Evolutionary conservation across 2,797 vertebrate genomes (phyloP).

Genomic region (Eupleurogrammus muticus): DNA sequence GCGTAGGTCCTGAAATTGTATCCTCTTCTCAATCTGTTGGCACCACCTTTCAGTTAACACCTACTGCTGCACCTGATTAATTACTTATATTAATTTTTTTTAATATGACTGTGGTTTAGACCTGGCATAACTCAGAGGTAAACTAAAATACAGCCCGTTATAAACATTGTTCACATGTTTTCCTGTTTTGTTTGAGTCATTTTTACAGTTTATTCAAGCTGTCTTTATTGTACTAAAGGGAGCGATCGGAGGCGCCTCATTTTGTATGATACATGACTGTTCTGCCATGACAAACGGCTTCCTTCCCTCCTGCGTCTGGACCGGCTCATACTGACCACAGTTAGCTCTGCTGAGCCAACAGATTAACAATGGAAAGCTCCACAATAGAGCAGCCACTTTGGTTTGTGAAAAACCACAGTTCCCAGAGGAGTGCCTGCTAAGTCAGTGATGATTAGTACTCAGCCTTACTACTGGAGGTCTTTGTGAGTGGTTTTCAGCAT

Average conservation of each 20-base stretch:
- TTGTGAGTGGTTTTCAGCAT: constrained; percentile 49
- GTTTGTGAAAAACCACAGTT: constrained; percentile 75
- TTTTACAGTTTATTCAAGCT: background rate
- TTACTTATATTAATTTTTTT: background rate
- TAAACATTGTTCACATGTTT: background rate
- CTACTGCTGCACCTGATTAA: constrained; percentile 2
- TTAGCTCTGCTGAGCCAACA: constrained; percentile 56
- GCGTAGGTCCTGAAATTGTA: background rate
- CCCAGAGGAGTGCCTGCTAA: constrained; percentile 60
- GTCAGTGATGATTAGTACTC: constrained; percentile 70
- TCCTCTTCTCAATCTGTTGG: constrained; percentile 6
- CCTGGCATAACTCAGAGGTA: constrained; percentile 15
- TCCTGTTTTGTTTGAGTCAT: background rate
- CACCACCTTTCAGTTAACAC: constrained; percentile 4
- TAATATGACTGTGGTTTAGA: constrained; percentile 1
- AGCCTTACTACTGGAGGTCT: constrained; percentile 40
- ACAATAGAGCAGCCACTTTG: constrained; percentile 62
- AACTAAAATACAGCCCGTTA: constrained; percentile 5
- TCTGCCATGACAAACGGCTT: constrained; percentile 62
- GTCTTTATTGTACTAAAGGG: constrained; percentile 2
- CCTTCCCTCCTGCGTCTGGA: constrained; percentile 46
- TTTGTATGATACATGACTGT: constrained; percentile 56
- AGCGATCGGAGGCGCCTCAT: constrained; percentile 24
- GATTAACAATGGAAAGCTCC: constrained; percentile 60
- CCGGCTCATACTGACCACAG: constrained; percentile 62